Evolutionary conservation across 2,113 vertebrate genomes (phyloP).

Genomic region (Chloropsis hardwickii): DNA sequence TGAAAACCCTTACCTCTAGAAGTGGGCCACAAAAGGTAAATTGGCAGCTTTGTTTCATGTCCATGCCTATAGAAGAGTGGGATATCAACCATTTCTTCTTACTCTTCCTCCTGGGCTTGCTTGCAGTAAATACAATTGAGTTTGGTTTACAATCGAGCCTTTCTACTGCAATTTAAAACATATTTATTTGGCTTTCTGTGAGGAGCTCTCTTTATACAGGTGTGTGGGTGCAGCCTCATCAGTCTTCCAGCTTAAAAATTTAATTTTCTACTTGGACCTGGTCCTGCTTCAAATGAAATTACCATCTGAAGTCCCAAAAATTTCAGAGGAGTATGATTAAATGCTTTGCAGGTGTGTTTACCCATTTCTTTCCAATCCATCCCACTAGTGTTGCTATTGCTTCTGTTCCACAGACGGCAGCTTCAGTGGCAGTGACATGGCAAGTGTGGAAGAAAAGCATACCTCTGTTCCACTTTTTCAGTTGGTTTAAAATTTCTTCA

Average conservation of each 20-base stretch:
- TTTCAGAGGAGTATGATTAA: not conserved
- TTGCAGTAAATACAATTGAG: not conserved
- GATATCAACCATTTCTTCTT: not conserved
- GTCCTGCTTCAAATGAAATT: not conserved
- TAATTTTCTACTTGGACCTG: not conserved
- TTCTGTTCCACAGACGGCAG: not conserved
- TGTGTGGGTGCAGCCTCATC: not conserved
- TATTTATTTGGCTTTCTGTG: not conserved
- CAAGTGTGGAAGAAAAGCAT: not conserved
- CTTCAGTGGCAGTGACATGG: not conserved
- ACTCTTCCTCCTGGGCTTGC: not conserved
- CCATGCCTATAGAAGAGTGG: not conserved
- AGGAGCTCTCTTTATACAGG: not conserved
- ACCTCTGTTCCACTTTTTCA: not conserved
- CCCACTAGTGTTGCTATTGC: not conserved
- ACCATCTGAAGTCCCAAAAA: not conserved
- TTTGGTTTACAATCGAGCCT: not conserved
- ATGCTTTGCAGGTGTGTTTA: not conserved
- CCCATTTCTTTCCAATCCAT: not conserved
- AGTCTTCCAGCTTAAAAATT: not conserved
- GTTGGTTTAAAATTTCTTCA: not conserved
- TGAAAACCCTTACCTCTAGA: not conserved
- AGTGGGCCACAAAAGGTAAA: not conserved
- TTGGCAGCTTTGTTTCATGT: not conserved
- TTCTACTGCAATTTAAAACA: not conserved